These are phyloP conservation scores for Cephus spinipes DNA, from an alignment of 2,888 invertebrate species.

Conservation along the genomic window DNA sequence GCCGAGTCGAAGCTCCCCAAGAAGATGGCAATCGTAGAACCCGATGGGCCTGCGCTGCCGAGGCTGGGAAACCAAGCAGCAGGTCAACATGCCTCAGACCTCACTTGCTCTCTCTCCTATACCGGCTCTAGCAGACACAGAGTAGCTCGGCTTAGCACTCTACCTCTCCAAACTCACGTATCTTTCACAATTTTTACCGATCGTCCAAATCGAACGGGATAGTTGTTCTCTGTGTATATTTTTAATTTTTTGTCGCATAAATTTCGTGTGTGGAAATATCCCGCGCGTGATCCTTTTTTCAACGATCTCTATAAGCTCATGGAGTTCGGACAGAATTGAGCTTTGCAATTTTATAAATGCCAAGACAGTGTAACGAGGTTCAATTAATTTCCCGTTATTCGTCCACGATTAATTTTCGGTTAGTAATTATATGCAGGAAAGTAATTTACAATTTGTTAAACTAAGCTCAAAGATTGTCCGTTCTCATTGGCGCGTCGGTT, in stretches of 20 bases:
- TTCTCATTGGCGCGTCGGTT: slow-evolving; percentile 13
- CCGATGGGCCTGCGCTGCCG: slow-evolving; percentile 64
- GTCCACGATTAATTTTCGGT: no score
- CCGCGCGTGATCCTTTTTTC: no score
- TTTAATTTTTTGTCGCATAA: neutral
- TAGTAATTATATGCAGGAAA: no score
- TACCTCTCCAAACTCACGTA: slow-evolving; percentile 31
- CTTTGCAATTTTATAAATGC: no score
- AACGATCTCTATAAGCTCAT: no score
- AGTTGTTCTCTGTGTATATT: slow-evolving; percentile 21
- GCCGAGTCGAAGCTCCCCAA: slow-evolving; percentile 68
- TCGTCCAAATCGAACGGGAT: slow-evolving; percentile 14
- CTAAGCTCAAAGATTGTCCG: neutral
- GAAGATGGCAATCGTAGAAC: slow-evolving; percentile 60
- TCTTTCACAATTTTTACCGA: slow-evolving; percentile 25
- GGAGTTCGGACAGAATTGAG: no score
- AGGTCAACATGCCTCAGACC: slow-evolving; percentile 58
- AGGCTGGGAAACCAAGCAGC: slow-evolving; percentile 50
- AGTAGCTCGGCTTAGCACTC: slow-evolving; percentile 62
- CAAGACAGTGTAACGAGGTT: no score
- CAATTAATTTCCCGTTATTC: no score
- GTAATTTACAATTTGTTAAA: no score
- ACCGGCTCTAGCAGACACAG: slow-evolving; percentile 58
- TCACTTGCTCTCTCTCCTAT: slow-evolving; percentile 51
- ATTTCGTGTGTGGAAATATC: no score